Evolutionary conservation across 2,888 invertebrate genomes (phyloP).

Genomic region (Diogma glabrata): DNA sequence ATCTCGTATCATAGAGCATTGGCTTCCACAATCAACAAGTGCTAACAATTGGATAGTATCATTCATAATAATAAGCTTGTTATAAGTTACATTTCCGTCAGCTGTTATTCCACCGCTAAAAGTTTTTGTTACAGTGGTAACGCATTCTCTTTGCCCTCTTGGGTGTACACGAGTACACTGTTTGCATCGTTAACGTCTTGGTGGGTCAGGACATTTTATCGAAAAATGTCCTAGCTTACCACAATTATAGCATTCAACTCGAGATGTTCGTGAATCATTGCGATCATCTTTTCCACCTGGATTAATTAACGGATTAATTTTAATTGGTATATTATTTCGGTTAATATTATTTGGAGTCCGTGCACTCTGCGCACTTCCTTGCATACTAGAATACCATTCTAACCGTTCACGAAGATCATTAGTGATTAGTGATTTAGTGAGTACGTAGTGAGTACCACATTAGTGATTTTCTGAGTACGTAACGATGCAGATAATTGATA

Average conservation of each 20-base stretch:
- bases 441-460: too few relatives aligned
- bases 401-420: too few relatives aligned
- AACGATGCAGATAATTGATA: too few relatives aligned
- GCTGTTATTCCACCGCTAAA: not conserved
- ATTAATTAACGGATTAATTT: not conserved
- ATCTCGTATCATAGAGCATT: too few relatives aligned
- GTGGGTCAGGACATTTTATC: not conserved
- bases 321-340: not conserved
- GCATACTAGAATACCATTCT: too few relatives aligned
- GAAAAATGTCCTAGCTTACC: not conserved
- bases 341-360: not conserved
- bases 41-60: too few relatives aligned
- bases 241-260: conserved; percentile 4
- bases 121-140: not conserved
- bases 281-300: not conserved
- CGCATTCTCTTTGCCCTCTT: not conserved
- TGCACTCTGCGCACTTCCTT: not conserved
- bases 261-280: not conserved
- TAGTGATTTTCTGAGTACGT: too few relatives aligned
- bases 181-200: not conserved
- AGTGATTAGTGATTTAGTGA: too few relatives aligned
- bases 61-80: not conserved
- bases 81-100: not conserved
- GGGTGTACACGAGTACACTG: not conserved
- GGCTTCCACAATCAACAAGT: too few relatives aligned